These are phyloP conservation scores for Anoura caudifer DNA, from an alignment of 2,113 vertebrate species.

Conservation along the genomic window DNA sequence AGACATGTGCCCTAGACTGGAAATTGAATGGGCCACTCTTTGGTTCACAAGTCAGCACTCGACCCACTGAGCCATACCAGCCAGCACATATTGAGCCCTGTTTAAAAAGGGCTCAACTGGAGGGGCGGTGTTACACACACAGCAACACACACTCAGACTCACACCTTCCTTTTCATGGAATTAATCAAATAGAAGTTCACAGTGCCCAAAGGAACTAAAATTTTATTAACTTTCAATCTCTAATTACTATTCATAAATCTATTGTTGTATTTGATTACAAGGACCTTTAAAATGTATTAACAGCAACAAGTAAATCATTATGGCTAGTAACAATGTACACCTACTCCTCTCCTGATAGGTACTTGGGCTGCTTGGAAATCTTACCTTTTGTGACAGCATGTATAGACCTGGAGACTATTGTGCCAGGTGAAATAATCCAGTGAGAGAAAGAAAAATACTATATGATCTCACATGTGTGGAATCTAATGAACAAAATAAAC, in stretches of 20 bases:
- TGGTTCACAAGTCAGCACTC: too few species aligned
- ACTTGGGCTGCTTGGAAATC: too few species aligned
- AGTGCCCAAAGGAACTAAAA: neutral
- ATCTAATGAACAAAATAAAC: too few species aligned
- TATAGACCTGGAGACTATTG: too few species aligned
- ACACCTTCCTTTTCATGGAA: neutral
- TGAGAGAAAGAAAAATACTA: too few species aligned
- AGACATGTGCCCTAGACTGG: too few species aligned
- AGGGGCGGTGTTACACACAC: neutral
- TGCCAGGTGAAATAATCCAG: too few species aligned
- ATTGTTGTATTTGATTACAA: neutral
- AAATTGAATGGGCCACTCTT: too few species aligned
- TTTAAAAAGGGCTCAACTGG: neutral
- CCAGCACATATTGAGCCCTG: neutral
- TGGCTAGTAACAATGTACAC: neutral
- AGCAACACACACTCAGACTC: neutral
- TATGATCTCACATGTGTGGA: too few species aligned
- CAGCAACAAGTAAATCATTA: neutral
- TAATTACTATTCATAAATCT: neutral
- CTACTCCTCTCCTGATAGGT: too few species aligned
- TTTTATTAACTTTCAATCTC: neutral
- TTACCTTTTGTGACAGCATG: too few species aligned
- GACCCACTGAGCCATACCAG: too few species aligned
- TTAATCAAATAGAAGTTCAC: neutral
- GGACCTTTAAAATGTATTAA: neutral